Conservation (phyloP, 2,797 vertebrate genomes). For the Periophthalmus magnuspinnatus region DNA sequence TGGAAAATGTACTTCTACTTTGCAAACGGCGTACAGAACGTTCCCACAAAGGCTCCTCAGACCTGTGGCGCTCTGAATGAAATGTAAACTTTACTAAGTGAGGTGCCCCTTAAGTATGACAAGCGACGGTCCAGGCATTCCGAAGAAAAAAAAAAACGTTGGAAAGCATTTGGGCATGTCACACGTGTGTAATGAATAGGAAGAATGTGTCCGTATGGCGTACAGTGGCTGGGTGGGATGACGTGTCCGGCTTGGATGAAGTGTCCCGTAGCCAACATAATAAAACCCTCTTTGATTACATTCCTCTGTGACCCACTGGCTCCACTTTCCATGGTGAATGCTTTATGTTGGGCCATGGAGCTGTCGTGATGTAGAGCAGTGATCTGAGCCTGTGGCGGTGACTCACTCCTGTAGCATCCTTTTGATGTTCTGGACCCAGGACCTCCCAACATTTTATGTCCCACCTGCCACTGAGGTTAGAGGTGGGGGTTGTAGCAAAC, state of each 20-base stretch:
- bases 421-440: slow-evolving; percentile 60
- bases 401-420: slow-evolving; percentile 61
- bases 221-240: slow-evolving; percentile 36
- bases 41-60: background rate
- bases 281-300: slow-evolving; percentile 68
- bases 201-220: slow-evolving; percentile 44
- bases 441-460: slow-evolving; percentile 68
- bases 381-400: slow-evolving; percentile 52
- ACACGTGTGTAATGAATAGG: slow-evolving; percentile 35
- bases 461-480: slow-evolving; percentile 65
- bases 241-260: slow-evolving; percentile 35
- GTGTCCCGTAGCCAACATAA: slow-evolving; percentile 48
- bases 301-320: slow-evolving; percentile 53
- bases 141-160: slow-evolving; percentile 22
- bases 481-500: slow-evolving; percentile 33
- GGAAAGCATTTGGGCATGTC: slow-evolving; percentile 44
- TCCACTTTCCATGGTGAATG: slow-evolving; percentile 44
- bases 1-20: background rate
- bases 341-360: slow-evolving; percentile 42
- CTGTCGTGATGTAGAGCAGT: slow-evolving; percentile 49
- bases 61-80: background rate
- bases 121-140: slow-evolving; percentile 26
- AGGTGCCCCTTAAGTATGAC: slow-evolving; percentile 17
- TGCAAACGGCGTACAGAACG: background rate
- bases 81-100: slow-evolving; percentile 4